Evolutionary conservation across 2,797 vertebrate genomes (phyloP).

Genomic region (Poecilia picta): DNA sequence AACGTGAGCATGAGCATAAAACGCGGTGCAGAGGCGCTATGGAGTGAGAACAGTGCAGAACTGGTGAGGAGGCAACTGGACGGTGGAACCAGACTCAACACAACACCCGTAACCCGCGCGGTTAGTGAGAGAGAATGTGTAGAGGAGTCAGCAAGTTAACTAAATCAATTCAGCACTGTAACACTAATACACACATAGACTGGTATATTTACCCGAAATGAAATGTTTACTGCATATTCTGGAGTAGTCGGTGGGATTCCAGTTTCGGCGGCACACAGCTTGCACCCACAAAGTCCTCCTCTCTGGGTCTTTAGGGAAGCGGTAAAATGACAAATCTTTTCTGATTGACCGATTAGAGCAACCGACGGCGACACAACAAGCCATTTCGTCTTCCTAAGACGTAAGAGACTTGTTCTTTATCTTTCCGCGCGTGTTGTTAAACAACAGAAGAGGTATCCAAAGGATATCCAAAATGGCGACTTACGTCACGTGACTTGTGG

Average conservation of each 20-base stretch:
- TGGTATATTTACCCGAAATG: background rate
- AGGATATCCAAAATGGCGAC: conserved; percentile 4
- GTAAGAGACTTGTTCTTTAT: background rate
- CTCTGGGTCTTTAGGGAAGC: conserved; percentile 7
- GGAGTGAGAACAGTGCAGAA: background rate
- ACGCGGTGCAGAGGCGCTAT: background rate
- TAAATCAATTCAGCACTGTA: background rate
- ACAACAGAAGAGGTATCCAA: background rate
- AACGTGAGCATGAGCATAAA: background rate
- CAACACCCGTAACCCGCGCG: background rate
- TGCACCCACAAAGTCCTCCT: background rate
- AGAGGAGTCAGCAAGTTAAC: background rate
- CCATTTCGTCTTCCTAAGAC: background rate
- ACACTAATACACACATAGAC: background rate
- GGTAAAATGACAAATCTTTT: conserved; percentile 9
- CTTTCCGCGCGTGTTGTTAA: background rate
- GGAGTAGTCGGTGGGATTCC: conserved; percentile 3
- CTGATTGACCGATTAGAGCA: background rate
- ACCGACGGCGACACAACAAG: background rate
- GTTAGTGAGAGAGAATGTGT: background rate
- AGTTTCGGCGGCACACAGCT: conserved; percentile 1
- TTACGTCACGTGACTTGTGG: background rate
- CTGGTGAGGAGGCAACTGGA: background rate
- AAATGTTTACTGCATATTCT: conserved; percentile 9
- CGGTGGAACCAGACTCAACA: background rate